phyloP scores from a whole-genome alignment of 2,888 invertebrate species.

The Eilema sororculum region DNA sequence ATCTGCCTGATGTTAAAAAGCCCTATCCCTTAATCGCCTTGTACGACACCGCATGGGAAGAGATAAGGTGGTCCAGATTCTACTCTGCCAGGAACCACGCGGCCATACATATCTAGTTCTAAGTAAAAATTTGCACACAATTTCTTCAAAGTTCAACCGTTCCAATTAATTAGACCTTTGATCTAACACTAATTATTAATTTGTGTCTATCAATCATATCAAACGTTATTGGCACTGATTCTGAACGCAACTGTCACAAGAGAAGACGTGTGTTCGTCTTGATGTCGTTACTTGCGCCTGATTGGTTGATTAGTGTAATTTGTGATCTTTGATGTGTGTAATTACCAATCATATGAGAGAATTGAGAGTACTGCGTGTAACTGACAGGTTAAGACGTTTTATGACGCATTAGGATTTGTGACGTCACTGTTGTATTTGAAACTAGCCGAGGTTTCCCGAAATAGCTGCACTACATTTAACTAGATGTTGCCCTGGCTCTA shows the following conservation, averaged over 20 bases:
- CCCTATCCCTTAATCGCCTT: no score
- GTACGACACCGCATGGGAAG: no score
- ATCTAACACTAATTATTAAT: background rate
- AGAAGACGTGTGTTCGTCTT: background rate
- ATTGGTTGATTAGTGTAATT: background rate
- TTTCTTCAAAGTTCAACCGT: background rate
- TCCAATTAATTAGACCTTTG: background rate
- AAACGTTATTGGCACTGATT: background rate
- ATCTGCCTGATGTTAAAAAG: no score
- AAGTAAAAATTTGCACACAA: background rate
- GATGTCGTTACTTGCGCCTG: background rate
- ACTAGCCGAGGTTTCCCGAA: no score
- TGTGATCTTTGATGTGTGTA: background rate
- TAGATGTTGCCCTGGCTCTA: no score
- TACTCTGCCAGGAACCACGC: no score
- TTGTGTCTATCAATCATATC: background rate
- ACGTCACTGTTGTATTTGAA: no score
- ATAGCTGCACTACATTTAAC: no score
- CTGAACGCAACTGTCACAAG: conserved; percentile 4
- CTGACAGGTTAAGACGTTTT: background rate
- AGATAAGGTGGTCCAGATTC: no score
- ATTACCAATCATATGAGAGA: background rate
- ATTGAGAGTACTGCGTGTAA: background rate
- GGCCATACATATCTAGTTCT: no score
- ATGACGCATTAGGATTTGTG: background rate